A percentile compares a stretch with the other conserved stretches of the same genome.
phyloP scores from a whole-genome alignment of 1,140 invertebrate species.

The Aporrectodea caliginosa region DNA sequence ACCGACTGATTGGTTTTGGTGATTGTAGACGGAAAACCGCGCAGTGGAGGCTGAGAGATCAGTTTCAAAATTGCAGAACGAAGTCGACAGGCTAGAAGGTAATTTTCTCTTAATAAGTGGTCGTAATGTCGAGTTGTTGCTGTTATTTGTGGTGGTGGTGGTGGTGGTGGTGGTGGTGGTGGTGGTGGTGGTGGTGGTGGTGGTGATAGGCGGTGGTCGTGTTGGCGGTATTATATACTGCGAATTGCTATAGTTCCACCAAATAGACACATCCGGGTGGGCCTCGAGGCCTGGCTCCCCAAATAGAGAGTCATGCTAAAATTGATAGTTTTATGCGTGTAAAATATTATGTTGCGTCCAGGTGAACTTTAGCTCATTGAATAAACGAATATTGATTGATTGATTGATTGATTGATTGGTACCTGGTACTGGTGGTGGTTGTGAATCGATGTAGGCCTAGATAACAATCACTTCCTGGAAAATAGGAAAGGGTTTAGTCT shows the following conservation, averaged over 20 bases:
- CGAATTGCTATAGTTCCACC: not conserved
- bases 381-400: too few relatives aligned
- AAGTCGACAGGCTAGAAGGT: not conserved
- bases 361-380: too few relatives aligned
- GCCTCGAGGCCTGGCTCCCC: too few relatives aligned
- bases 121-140: not conserved
- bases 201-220: not conserved
- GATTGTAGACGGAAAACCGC: not conserved
- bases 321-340: too few relatives aligned
- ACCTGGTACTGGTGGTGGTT: too few relatives aligned
- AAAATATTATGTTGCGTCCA: too few relatives aligned
- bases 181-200: not conserved
- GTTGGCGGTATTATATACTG: not conserved
- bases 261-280: not conserved
- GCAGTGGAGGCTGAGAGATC: not conserved
- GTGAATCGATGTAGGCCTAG: too few relatives aligned
- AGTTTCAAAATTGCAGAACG: not conserved
- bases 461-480: too few relatives aligned
- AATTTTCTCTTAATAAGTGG: not conserved
- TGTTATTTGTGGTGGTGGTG: not conserved
- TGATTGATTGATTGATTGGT: too few relatives aligned
- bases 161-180: not conserved
- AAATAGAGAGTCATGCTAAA: too few relatives aligned
- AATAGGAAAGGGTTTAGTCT: too few relatives aligned
- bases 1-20: not conserved